Evolutionary conservation across 1,140 invertebrate genomes (phyloP).

Genomic region (Caerostris darwini): DNA sequence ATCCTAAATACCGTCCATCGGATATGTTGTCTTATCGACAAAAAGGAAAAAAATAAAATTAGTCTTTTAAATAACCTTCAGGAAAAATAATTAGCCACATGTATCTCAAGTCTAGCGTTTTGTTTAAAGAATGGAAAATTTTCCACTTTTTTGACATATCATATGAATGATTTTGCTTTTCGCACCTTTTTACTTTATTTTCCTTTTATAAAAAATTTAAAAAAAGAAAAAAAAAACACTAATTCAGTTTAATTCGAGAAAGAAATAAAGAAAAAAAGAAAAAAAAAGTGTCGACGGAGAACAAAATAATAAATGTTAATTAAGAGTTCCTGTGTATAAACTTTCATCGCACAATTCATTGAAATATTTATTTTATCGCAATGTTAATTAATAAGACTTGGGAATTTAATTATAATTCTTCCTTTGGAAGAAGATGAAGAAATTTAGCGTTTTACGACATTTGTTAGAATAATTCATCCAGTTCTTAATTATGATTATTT

Average conservation of each 20-base stretch:
- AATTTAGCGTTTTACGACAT: constrained; percentile 21
- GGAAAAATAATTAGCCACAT: constrained; percentile 27
- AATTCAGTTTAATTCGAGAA: constrained; percentile 16
- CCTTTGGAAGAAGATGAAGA: background rate
- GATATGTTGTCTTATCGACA: background rate
- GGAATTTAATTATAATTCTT: constrained; percentile 33
- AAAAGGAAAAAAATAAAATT: background rate
- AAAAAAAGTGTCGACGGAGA: background rate
- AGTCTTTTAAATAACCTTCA: background rate
- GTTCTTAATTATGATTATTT: constrained; percentile 29
- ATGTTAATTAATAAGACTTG: constrained; percentile 22
- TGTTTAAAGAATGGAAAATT: background rate
- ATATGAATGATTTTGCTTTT: constrained; percentile 1
- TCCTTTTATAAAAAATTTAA: background rate
- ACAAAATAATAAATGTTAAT: constrained; percentile 38
- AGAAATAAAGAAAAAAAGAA: background rate
- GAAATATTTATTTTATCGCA: constrained; percentile 37
- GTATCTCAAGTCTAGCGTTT: background rate
- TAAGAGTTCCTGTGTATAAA: constrained; percentile 24
- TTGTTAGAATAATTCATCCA: constrained; percentile 31
- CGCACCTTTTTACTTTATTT: background rate
- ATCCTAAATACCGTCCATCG: background rate
- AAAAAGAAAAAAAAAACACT: constrained; percentile 13
- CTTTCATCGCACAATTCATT: constrained; percentile 7
- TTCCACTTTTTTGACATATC: background rate